phyloP scores from a whole-genome alignment of 2,888 invertebrate species.

The Thymelicus acteon region DNA sequence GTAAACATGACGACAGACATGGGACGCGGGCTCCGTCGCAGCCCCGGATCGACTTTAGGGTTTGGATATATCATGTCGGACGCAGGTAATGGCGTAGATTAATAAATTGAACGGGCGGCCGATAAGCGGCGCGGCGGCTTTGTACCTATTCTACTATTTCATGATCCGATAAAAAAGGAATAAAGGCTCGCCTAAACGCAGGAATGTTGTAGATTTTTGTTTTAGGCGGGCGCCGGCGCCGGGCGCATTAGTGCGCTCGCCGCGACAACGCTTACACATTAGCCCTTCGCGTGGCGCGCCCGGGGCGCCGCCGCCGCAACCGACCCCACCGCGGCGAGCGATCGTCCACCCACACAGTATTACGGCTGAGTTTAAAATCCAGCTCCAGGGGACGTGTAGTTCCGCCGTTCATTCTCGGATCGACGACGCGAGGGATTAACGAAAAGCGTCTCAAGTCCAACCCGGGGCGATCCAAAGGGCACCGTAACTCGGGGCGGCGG shows the following conservation, averaged over 20 bases:
- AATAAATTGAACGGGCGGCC: constrained; percentile 49
- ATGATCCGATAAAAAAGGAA: constrained; percentile 79
- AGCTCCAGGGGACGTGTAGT: too few relatives aligned
- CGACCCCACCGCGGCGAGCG: constrained; percentile 39
- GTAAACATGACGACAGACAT: not conserved
- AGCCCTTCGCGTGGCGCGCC: constrained; percentile 62
- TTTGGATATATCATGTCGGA: constrained; percentile 28
- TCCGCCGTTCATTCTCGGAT: not conserved
- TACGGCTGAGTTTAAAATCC: not conserved
- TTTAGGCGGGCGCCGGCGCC: constrained; percentile 82
- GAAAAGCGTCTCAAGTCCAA: constrained; percentile 42
- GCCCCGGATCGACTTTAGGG: not conserved
- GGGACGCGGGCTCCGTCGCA: not conserved
- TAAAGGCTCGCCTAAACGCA: constrained; percentile 74
- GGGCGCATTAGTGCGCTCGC: constrained; percentile 71
- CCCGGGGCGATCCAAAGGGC: constrained; percentile 8
- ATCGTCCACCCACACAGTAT: not conserved
- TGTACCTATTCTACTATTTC: constrained; percentile 77
- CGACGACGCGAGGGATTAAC: not conserved
- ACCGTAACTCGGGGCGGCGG: not conserved
- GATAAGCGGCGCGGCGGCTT: constrained; percentile 65
- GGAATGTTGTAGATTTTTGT: constrained; percentile 78
- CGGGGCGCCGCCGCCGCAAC: constrained; percentile 50
- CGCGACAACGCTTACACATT: constrained; percentile 74
- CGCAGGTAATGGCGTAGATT: constrained; percentile 46